Base-by-base conservation (phyloP, 2,797 vertebrate genomes). In the Microctenopoma lineatum region DNA sequence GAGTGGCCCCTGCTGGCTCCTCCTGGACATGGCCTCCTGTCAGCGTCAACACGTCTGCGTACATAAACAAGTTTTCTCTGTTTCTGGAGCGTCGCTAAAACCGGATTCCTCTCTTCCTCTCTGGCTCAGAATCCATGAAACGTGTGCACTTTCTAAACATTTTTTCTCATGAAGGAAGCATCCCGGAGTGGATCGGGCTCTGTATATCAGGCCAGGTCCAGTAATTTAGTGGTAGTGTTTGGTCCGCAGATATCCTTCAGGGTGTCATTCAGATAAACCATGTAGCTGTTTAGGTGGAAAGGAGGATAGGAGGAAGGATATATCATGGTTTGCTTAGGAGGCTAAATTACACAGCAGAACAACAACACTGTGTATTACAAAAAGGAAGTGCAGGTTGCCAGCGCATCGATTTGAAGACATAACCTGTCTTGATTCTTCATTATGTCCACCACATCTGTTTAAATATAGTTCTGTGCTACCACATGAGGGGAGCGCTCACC, bases 1-100 rank as follows among this genome's bases (percentile, higher is more conserved):
- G 86, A 93, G 92, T 81, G 86, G 84, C 90, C 90, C 92, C 93
- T 93, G 83, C 92, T 94, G 93, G 88, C 53, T 66, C 39, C 58
- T 62, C 10, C 25, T 41, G 56, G 61, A 71, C 79, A 84, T 78
- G 57, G 45, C 74, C 80, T 52, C 50, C 75, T 66, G 66, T 69
- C 74, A 51, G 36, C 48, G 51, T 72, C 51, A 15, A 21, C 59
- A 41, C 52, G 53, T 59, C 44, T 63, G 57, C 56, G 14, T 65
- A 47, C 71, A 73, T 29, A 66, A 73, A 77, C 70, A 48, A 54
- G 50, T 84, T 69, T 46, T 75, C 65, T 84, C 42, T 18, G 26
- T 70, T 68, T 78, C 48, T 62, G 53, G 54, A 66, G 52, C 27
- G n/a, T 42, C 56, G 59, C 54, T 75, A 29, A 53, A 79, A 70